Base-by-base conservation (phyloP, 2,113 vertebrate genomes). In the Engystomops pustulosus region DNA sequence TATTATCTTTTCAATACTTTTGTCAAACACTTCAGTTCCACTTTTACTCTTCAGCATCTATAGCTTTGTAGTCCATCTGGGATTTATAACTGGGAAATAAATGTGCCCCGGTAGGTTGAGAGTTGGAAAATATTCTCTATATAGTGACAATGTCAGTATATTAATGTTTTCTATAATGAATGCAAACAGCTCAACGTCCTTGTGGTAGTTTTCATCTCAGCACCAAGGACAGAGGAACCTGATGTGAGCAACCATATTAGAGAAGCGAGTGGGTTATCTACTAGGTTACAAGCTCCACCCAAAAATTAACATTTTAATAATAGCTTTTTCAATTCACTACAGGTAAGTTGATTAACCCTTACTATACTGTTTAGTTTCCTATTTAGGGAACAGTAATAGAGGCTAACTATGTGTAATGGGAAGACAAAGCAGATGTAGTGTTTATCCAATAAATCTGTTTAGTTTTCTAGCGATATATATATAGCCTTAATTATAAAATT, bases 171-270 rank as follows among this genome's bases (percentile, higher is more conserved):
- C 2, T 32, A 8, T 30, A 65, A 65, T 67, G 62, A 36, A 67
- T 67, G 62, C 32, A 65, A 65, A 65, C 30, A 67, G 18, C 15
- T 1, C 4, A 36, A 67, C 36, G 32, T 36, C 32, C 30, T 67
- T 67, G 62, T 34, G 17, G 27, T 20, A 36, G 30, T 36, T 67
- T 67, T 67, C 7, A 67, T 67, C 36, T 67, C 62, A 67, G 62
- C 62, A 67, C 62, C 62, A 67, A 67, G 62, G 62, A 67, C 62
- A 67, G 62, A 18, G 32, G 32, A 34, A 20, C 30, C 32, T 36
- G 62, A 9, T 67, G 30, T 20, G 62, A 67, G 6, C 30, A 20
- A 12, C 27, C 10, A 67, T 34, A 36, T 14, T 20, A 34, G 10
- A 36, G 4, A 36, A 34, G 2, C 6, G 17, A 62, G 20, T 20